These are phyloP conservation scores for Brachynemurus nebulosus DNA, from an alignment of 2,888 invertebrate species.

Conservation along the genomic window DNA sequence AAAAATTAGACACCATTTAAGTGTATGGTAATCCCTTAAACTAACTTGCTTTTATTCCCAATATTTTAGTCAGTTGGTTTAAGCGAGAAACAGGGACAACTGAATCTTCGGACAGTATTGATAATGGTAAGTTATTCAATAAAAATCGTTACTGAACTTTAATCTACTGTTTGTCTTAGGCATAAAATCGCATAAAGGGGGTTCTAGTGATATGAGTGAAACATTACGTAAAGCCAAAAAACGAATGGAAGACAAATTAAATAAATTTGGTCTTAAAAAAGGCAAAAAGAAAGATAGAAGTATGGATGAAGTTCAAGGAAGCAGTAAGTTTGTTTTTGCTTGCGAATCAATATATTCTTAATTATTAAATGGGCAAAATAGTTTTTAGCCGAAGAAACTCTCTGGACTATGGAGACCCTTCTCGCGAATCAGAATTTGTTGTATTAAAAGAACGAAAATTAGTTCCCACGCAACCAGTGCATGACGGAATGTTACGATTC, in stretches of 20 bases:
- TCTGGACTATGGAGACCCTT: conserved; percentile 63
- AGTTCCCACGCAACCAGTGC: conserved; percentile 62
- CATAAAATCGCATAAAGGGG: conserved; percentile 22
- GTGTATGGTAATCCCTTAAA: too few relatives aligned
- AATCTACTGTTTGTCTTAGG: conserved; percentile 33
- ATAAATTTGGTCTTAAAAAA: conserved; percentile 69
- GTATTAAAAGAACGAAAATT: conserved; percentile 76
- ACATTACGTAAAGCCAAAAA: conserved; percentile 71
- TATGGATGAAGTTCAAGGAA: conserved; percentile 70
- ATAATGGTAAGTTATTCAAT: conserved; percentile 40
- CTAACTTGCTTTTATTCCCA: neutral
- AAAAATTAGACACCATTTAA: too few relatives aligned
- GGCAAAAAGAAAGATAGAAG: conserved; percentile 82
- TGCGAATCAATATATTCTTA: neutral
- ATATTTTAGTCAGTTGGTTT: conserved; percentile 40
- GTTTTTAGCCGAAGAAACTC: conserved; percentile 71
- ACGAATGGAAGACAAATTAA: conserved; percentile 79
- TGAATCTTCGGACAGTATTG: conserved; percentile 37
- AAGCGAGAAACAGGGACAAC: conserved; percentile 37
- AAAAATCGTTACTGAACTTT: too few relatives aligned
- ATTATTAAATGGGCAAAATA: conserved; percentile 19
- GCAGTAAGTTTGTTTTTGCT: conserved; percentile 38
- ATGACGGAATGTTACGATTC: conserved; percentile 80
- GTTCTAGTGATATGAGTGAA: conserved; percentile 40
- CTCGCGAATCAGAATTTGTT: conserved; percentile 75